A percentile compares a stretch with the other conserved stretches of the same genome.
phyloP scores from a whole-genome alignment of 2,888 invertebrate genomes.

The Ennomos erosarius region DNA sequence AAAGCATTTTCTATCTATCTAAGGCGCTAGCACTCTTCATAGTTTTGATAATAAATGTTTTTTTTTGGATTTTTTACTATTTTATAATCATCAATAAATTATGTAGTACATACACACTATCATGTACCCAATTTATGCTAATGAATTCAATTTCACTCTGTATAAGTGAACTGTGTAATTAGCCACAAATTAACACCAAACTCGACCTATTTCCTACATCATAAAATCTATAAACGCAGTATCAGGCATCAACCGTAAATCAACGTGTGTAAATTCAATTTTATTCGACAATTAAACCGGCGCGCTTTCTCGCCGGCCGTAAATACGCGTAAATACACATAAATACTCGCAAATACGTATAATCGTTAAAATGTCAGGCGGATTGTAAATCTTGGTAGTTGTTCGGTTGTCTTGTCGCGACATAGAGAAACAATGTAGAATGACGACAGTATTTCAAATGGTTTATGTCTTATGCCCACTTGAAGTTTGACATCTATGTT shows the following conservation, averaged over 20 bases:
- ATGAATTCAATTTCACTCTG: too few relatives aligned
- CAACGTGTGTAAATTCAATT: conserved; percentile 81
- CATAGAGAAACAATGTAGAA: conserved; percentile 39
- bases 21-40: too few relatives aligned
- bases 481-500: conserved; percentile 23
- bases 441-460: conserved; percentile 30
- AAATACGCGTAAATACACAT: conserved; percentile 69
- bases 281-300: conserved; percentile 84
- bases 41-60: too few relatives aligned
- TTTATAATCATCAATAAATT: too few relatives aligned
- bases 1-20: too few relatives aligned
- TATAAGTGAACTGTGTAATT: too few relatives aligned
- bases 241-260: conserved; percentile 58
- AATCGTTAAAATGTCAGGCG: conserved; percentile 83
- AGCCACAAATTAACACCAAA: conserved; percentile 8
- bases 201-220: conserved; percentile 19
- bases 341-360: conserved; percentile 83
- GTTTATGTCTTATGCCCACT: conserved; percentile 25
- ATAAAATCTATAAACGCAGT: conserved; percentile 31
- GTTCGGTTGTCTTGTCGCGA: conserved; percentile 38
- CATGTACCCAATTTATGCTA: too few relatives aligned
- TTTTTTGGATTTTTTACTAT: too few relatives aligned
- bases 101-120: too few relatives aligned
- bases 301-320: conserved; percentile 75
- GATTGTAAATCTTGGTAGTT: conserved; percentile 66